A percentile compares a stretch with the other conserved stretches of the same genome.
phyloP scores from a whole-genome alignment of 2,113 vertebrate genomes.

The Spizaetus ornatus region DNA sequence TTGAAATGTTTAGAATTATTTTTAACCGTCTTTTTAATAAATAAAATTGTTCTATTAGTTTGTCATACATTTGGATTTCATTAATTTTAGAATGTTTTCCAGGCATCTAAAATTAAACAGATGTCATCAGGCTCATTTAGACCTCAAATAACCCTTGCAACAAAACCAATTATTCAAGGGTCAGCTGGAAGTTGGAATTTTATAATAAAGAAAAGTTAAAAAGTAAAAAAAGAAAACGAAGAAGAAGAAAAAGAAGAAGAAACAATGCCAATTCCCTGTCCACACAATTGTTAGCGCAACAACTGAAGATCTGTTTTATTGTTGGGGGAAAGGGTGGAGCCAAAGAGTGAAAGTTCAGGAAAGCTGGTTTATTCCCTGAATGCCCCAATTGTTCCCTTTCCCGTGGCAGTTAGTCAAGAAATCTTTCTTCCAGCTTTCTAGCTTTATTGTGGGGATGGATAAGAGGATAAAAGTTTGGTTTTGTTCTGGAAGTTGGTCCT shows the following conservation, averaged over 20 bases:
- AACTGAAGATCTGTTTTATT: background rate
- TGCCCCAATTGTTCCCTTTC: background rate
- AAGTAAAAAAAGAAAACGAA: slow-evolving; percentile 33
- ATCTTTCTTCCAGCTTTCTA: background rate
- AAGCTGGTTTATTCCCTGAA: slow-evolving; percentile 41
- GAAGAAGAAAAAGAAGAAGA: slow-evolving; percentile 38
- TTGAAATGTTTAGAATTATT: slow-evolving; percentile 66
- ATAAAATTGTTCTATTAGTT: slow-evolving; percentile 73
- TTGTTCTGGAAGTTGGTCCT: background rate
- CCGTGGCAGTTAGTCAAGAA: background rate
- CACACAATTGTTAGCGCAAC: background rate
- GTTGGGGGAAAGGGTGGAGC: background rate
- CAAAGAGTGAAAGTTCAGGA: background rate
- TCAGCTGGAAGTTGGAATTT: slow-evolving; percentile 69
- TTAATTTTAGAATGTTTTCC: slow-evolving; percentile 72
- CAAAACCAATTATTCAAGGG: slow-evolving; percentile 73
- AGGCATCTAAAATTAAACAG: slow-evolving; percentile 77
- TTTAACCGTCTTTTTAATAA: slow-evolving; percentile 61
- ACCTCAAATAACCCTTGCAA: slow-evolving; percentile 73
- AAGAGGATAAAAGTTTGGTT: background rate
- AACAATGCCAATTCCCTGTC: slow-evolving; percentile 24
- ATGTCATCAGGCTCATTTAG: slow-evolving; percentile 72
- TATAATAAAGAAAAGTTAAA: slow-evolving; percentile 63
- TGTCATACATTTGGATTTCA: slow-evolving; percentile 73
- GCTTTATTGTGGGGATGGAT: background rate